Evolutionary conservation across 2,888 invertebrate genomes (phyloP).

Genomic region (Cabera pusaria): DNA sequence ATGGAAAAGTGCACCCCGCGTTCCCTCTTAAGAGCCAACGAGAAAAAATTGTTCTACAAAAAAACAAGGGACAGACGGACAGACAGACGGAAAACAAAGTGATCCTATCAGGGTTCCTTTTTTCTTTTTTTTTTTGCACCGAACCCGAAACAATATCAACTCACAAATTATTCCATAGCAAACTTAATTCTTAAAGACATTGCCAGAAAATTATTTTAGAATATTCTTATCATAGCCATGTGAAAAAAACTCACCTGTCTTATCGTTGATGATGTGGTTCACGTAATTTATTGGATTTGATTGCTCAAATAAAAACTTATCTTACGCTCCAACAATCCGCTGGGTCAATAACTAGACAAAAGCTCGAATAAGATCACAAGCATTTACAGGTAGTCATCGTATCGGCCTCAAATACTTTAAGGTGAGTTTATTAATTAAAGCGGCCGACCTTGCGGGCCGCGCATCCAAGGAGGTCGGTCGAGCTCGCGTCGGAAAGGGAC

Average conservation of each 20-base stretch:
- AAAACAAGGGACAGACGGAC: too few species aligned
- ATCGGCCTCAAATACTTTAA: conserved; percentile 83
- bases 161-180: too few species aligned
- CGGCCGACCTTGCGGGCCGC: conserved; percentile 81
- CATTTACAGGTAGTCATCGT: conserved; percentile 76
- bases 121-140: too few species aligned
- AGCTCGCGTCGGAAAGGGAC: conserved; percentile 61
- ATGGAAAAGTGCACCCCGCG: too few species aligned
- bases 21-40: too few species aligned
- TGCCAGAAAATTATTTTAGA: background rate
- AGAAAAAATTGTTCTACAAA: too few species aligned
- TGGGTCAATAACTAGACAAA: conserved; percentile 82
- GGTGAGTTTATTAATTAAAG: conserved; percentile 83
- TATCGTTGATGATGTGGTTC: conserved; percentile 13
- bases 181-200: too few species aligned
- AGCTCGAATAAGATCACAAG: conserved; percentile 76
- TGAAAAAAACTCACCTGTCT: conserved; percentile 14
- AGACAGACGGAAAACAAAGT: too few species aligned
- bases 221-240: background rate
- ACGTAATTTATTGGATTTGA: conserved; percentile 30
- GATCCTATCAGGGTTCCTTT: too few species aligned
- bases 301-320: conserved; percentile 58
- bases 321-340: conserved; percentile 51
- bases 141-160: too few species aligned
- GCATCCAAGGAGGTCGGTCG: conserved; percentile 79